Evolutionary conservation across 2,797 vertebrate species (phyloP).

Genomic region (Phrynocephalus vlangalii): DNA sequence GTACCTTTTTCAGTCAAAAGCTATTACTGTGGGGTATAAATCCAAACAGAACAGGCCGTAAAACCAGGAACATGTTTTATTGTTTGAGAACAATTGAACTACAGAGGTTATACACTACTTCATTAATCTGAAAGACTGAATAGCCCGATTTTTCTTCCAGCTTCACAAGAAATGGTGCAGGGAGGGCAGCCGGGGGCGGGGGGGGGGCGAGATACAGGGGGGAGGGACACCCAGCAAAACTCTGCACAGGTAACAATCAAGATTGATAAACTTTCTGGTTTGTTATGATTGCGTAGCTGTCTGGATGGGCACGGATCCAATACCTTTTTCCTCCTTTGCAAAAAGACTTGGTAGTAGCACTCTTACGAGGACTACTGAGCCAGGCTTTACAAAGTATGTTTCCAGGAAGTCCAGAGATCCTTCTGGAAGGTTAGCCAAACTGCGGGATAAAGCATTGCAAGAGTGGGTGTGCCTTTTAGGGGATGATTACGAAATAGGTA

Average conservation of each 20-base stretch:
- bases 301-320: background rate
- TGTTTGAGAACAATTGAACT: constrained; percentile 45
- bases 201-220: background rate
- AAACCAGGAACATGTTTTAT: constrained; percentile 45
- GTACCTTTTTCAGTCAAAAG: constrained; percentile 38
- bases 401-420: background rate
- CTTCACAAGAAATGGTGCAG: background rate
- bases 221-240: background rate
- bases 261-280: constrained; percentile 30
- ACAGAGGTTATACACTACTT: constrained; percentile 27
- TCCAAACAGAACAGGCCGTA: background rate
- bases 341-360: background rate
- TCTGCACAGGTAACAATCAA: constrained; percentile 38
- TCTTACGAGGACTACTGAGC: no score
- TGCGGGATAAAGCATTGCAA: background rate
- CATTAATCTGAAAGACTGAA: constrained; percentile 34
- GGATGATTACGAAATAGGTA: no score
- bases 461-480: no score
- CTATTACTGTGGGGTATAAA: constrained; percentile 37
- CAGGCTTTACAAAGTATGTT: no score
- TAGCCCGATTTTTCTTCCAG: constrained; percentile 33
- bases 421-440: background rate
- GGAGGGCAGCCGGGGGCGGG: background rate
- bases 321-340: background rate
- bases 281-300: constrained; percentile 31